Conservation (phyloP, 2,797 vertebrate genomes). For the Cercopithecus mitis region DNA sequence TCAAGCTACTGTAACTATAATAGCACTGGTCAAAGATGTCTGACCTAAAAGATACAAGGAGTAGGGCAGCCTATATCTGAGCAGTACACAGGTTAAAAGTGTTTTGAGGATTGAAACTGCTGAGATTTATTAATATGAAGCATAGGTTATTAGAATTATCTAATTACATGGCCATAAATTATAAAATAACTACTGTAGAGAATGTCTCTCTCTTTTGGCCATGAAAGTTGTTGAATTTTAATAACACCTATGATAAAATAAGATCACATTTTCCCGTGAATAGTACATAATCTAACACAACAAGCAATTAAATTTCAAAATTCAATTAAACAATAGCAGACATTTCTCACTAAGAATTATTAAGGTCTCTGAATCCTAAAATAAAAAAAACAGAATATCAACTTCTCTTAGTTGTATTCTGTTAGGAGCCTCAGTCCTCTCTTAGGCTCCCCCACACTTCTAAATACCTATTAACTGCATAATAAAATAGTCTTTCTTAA, state of each 20-base stretch:
- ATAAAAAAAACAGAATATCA: neutral
- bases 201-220: neutral
- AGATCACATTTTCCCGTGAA: neutral
- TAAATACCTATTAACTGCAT: no score
- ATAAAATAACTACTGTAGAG: neutral
- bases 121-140: neutral
- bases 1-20: neutral
- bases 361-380: slow-evolving; percentile 28
- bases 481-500: neutral
- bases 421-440: no score
- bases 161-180: slow-evolving; percentile 29
- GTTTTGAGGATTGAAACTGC: neutral
- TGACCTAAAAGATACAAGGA: neutral
- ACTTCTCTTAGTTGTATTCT: neutral
- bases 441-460: no score
- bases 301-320: neutral
- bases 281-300: slow-evolving; percentile 8
- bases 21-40: neutral
- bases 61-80: neutral
- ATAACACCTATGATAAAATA: neutral
- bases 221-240: slow-evolving; percentile 7
- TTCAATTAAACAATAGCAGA: slow-evolving; percentile 44
- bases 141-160: neutral
- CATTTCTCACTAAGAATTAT: slow-evolving; percentile 31
- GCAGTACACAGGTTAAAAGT: neutral